Evolutionary conservation across 2,888 invertebrate species (phyloP), one percentile per base, ranked within the genome.

Genomic region (Ferrisia virgata): DNA sequence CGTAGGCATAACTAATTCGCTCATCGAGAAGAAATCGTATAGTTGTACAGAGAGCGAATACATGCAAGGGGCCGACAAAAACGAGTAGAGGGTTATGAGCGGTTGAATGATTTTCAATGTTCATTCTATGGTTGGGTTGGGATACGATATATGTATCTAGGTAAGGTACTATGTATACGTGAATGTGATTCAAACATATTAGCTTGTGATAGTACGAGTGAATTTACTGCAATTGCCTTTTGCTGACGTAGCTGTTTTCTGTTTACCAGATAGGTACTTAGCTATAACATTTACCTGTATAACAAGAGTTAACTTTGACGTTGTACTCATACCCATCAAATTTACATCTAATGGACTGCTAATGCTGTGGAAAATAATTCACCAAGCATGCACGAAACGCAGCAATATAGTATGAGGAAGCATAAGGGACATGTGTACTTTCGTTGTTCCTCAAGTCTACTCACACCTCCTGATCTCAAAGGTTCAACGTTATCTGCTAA

Each of bases 21-120:
- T 72, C 33, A 33, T 72, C 72, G 72, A 72, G 28, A 72, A 18
- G 47, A 47, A 47, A 47, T 47, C 18, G 18, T 47, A 47, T 3
- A 18, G 0, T 6, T 11, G 36, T 6, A 72, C 33, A 3, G 22
- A 31, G 6, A 58, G n/a, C 33, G 22, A 33, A 33, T 22, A 18
- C 1, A 31, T 11, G 33, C 13, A 72, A 36, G 53, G 15, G 15
- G 15, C 72, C 33, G 72, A n/a, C n/a, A n/a, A 72, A 64, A 72
- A 15, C 72, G 22, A 36, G 33, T 15, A 25, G 64, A 33, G 72
- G 72, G 72, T 72, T 33, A 72, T 72, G n/a, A 72, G 72, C 72
- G 72, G n/a, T 72, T 72, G 33, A 33, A 72, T 72, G 72, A 72
- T 72, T 72, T 72, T 72, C 72, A 72, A 72, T 72, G 72, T 64